These are phyloP conservation scores for Actinia tenebrosa DNA, from an alignment of 64 coral and sea anemone genomes.

Conservation along the genomic window DNA sequence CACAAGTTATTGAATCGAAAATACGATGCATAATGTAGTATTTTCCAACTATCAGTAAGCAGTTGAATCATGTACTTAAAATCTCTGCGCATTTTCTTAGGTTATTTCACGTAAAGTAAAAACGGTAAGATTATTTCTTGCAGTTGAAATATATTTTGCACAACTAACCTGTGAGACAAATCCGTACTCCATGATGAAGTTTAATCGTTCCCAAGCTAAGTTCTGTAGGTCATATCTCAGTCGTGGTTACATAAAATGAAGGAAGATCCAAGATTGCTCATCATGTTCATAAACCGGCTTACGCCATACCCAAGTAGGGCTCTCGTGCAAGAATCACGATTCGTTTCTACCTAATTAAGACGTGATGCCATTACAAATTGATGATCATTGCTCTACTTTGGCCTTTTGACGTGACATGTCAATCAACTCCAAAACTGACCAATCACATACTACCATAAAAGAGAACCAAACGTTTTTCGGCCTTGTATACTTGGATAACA, in stretches of 20 bases:
- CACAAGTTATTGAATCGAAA: too few species aligned
- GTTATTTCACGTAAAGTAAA: background rate
- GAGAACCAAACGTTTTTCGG: background rate
- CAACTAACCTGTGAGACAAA: constrained; percentile 15
- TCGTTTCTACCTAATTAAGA: background rate
- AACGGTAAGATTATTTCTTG: background rate
- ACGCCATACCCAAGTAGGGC: constrained; percentile 22
- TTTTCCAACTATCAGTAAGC: too few species aligned
- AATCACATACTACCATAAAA: background rate
- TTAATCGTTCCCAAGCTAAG: background rate
- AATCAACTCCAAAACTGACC: constrained; percentile 11
- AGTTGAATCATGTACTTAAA: too few species aligned
- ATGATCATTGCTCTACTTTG: constrained; percentile 30
- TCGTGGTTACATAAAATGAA: background rate
- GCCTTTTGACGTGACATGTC: constrained; percentile 27
- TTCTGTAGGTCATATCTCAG: background rate
- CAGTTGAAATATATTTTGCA: background rate
- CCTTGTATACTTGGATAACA: too few species aligned
- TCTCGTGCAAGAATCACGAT: background rate
- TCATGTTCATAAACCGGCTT: background rate
- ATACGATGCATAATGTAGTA: too few species aligned
- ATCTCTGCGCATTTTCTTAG: background rate
- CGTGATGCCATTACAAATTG: constrained; percentile 12
- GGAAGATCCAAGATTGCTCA: background rate
- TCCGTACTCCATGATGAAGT: constrained; percentile 10